phyloP scores from a whole-genome alignment of 2,113 vertebrate species.

The Ptilorrhoa leucosticta region DNA sequence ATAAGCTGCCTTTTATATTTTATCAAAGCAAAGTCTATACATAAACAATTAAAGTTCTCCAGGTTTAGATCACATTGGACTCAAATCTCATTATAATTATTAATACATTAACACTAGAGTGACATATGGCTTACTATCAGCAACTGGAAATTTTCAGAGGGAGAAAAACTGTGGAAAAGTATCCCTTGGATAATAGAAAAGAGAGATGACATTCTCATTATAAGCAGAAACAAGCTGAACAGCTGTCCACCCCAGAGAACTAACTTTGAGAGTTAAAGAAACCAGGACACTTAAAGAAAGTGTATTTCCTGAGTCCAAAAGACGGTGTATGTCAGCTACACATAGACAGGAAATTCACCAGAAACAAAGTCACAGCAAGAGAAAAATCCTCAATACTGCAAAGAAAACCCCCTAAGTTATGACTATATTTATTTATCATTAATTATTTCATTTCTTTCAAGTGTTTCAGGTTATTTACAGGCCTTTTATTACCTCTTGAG shows the following conservation, averaged over 20 bases:
- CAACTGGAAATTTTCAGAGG: not conserved
- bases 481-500: not conserved
- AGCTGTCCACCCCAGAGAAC: not conserved
- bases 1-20: not conserved
- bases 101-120: not conserved
- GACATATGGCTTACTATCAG: not conserved
- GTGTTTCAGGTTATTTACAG: not conserved
- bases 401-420: accelerated
- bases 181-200: not conserved
- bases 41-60: not conserved
- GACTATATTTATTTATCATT: not conserved
- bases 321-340: not conserved
- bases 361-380: not conserved
- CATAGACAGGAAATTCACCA: not conserved
- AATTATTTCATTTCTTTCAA: not conserved
- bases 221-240: not conserved
- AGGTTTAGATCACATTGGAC: not conserved
- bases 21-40: not conserved
- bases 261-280: not conserved
- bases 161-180: not conserved
- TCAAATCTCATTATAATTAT: not conserved
- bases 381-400: not conserved
- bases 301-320: not conserved
- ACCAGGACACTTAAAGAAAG: not conserved
- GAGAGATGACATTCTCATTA: not conserved